Evolutionary conservation across 1,140 invertebrate species (phyloP), one percentile per base, ranked within the genome.

Genomic region (Drosophila elegans): DNA sequence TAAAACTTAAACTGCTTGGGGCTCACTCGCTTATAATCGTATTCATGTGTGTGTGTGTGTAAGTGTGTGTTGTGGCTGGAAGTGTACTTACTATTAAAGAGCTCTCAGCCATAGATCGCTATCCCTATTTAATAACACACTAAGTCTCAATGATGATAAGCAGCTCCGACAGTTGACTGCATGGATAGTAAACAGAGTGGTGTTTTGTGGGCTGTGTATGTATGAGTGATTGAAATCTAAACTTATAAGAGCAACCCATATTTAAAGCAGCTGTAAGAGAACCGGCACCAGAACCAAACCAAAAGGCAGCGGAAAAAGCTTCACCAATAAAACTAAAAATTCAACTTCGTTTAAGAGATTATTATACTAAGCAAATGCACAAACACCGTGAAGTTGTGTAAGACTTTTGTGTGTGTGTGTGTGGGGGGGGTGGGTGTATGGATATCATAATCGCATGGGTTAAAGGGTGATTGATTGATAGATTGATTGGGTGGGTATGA

Each of bases 81-180:
- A 39, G 55, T 51, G 59, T 74, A 83, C 60, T 77, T 68, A 77
- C 74, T 81, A 72, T 77, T 81, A 76, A 76, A 60, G 73, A 66
- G 62, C 74, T 56, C 57, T 80, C 45, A 59, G 64, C 49, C 51
- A 72, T 78, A 81, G 57, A 67, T 63, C 74, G 38, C 67, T 67
- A 48, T 78, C 42, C 64, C 59, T 80, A 61, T 83, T 79, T 75
- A 76, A 83, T 78, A 88, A 79, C 64, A 68, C 57, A 83, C 86
- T 90, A 90, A 53, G 77, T 90, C 81, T 90, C 86, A 64, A 90
- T 90, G 72, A 90, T 90, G 73, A 90, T 90, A 72, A 90, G 74
- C 66, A 90, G 71, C 73, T 86, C 71, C 82, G 54, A 68, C 57
- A 74, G 61, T 67, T 72, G 71, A 53, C 86, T 90, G 79, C 71